Base-by-base conservation (phyloP, 2,113 vertebrate species). In the Channa maculata region DNA sequence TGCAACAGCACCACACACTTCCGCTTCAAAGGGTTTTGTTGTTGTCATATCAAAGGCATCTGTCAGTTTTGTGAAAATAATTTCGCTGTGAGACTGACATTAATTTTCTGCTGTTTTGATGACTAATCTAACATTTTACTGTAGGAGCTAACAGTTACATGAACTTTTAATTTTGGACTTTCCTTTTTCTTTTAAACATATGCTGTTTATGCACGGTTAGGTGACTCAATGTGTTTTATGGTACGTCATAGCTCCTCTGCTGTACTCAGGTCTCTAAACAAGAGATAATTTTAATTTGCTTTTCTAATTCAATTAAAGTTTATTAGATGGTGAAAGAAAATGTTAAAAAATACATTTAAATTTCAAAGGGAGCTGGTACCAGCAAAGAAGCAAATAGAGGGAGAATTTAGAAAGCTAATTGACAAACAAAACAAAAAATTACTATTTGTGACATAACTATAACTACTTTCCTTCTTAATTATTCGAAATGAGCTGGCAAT, bases 401-500 rank as follows among this genome's bases (percentile, higher is more conserved):
- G 5, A 66, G 9, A 38, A 45, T 43, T 14, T 14, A 1, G 43
- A 45, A 38, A 60, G 67, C 37, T 43, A 14, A 43, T 70, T 41
- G 4, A 52, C 54, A 45, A 5, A 24, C 73, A 85, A 65, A 46
- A 62, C 24, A 14, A 37, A 41, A 45, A 7, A 2, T 67, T 55
- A 11, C 60, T 58, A 36, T 66, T 58, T 58, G 57, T 71, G 63
- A 80, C 37, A 71, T 65, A 82, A 44, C 37, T 74, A 24, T 37
- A 82, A 77, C 57, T 49, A 77, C 57, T 49, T 81, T 74, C 54
- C 62, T 43, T 57, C 71, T 70, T 82, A 44, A 82, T 80, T 80
- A 71, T 64, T 82, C 69, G 68, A 73, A 85, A 65, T 69, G 75
- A 81, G 82, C 74, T 90, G 91, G 86, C 88, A 91, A 88, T 78